Evolutionary conservation across 2,888 invertebrate genomes (phyloP).

Genomic region (Linnaemya vulpina): DNA sequence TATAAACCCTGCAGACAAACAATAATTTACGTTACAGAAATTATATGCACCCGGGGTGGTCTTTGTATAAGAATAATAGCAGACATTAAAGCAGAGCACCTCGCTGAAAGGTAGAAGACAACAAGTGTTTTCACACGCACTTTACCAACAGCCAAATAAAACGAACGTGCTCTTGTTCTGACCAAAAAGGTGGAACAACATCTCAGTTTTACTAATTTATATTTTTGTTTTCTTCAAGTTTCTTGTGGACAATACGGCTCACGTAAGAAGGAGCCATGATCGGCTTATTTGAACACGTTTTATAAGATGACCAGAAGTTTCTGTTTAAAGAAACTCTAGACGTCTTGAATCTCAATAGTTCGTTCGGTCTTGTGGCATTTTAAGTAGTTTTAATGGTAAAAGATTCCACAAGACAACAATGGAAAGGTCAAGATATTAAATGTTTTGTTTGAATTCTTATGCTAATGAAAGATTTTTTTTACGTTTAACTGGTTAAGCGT

Average conservation of each 20-base stretch:
- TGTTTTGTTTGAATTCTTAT: neutral
- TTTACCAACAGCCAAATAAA: neutral
- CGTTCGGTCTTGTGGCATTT: conserved; percentile 21
- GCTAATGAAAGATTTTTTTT: neutral
- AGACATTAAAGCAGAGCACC: conserved; percentile 49
- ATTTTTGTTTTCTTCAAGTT: neutral
- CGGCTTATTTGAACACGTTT: conserved; percentile 35
- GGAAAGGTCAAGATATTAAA: conserved; percentile 3
- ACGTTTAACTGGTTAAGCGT: neutral
- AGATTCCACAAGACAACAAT: neutral
- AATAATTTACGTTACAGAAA: conserved; percentile 33
- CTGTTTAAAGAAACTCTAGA: neutral
- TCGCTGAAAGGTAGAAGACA: conserved; percentile 60
- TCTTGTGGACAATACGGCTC: conserved; percentile 18
- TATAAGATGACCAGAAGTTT: conserved; percentile 3
- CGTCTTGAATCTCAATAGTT: too few relatives aligned
- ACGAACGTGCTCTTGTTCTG: conserved; percentile 36
- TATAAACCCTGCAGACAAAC: conserved; percentile 11
- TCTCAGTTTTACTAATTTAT: conserved; percentile 41
- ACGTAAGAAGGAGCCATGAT: neutral
- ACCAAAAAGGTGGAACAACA: conserved; percentile 27
- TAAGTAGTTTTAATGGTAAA: conserved; percentile 18
- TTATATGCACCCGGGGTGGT: conserved; percentile 44
- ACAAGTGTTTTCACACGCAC: conserved; percentile 69
- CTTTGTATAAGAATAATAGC: conserved; percentile 28